Percentiles rank a stretch among this genome's conserved stretches.
These are phyloP conservation scores for Rhadina sibilatrix DNA, from an alignment of 2,113 vertebrate genomes.

Conservation along the genomic window DNA sequence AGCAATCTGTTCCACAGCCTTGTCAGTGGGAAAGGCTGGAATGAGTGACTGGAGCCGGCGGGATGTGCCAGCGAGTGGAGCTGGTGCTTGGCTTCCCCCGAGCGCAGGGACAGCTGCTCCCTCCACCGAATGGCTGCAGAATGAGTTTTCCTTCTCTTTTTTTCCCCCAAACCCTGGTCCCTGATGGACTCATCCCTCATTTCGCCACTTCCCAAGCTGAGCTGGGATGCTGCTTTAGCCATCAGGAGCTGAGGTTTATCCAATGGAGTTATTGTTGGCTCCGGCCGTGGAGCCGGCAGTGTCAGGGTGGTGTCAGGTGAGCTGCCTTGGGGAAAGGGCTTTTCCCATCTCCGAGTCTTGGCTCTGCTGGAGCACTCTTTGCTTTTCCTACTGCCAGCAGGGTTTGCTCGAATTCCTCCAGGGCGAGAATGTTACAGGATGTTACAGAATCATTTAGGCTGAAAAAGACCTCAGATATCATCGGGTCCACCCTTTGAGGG, in stretches of 20 bases:
- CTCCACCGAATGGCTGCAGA: background rate
- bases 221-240: background rate
- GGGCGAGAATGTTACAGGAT: background rate
- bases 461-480: background rate
- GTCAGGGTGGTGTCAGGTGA: background rate
- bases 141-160: background rate
- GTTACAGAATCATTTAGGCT: background rate
- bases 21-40: background rate
- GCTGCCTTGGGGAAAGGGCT: background rate
- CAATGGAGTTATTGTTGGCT: background rate
- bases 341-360: fast-evolving
- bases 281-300: fast-evolving
- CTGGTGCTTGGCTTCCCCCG: background rate
- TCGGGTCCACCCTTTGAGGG: fast-evolving
- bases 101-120: slow-evolving; percentile 19
- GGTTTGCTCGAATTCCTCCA: background rate
- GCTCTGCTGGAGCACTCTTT: background rate
- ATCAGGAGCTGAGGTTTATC: background rate
- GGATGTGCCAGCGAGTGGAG: background rate
- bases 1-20: slow-evolving; percentile 13
- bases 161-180: background rate
- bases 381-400: background rate
- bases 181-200: background rate
- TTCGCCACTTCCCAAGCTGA: background rate
- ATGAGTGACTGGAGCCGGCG: background rate